A percentile compares a stretch with the other conserved stretches of the same genome.
Conservation (phyloP, 2,113 vertebrate species). For the Ardeotis arabs region DNA sequence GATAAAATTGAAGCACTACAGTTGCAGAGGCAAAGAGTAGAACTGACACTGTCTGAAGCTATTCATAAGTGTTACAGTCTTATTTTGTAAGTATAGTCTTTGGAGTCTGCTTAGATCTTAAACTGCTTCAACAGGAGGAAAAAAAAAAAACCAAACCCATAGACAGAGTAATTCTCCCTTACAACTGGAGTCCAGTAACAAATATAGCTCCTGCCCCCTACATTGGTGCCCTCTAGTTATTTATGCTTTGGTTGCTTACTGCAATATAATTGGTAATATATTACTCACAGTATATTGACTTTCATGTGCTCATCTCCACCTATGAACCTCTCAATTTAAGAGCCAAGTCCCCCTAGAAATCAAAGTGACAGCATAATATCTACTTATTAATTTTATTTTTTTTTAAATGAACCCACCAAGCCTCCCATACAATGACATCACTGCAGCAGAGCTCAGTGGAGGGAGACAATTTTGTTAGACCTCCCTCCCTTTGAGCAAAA, state of each 20-base stretch:
- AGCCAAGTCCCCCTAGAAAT: not conserved
- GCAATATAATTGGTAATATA: not conserved
- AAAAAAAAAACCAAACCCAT: not conserved
- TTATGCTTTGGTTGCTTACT: not conserved
- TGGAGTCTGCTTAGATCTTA: not conserved
- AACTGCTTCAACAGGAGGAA: not conserved
- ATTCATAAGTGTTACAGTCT: not conserved
- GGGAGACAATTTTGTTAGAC: not conserved
- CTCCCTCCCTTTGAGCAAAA: not conserved
- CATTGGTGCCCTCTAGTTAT: not conserved
- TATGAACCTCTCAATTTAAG: not conserved
- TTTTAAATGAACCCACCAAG: not conserved
- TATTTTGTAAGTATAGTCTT: not conserved
- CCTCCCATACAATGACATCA: not conserved
- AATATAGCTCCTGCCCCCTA: not conserved
- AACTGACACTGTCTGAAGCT: not conserved
- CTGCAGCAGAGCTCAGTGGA: not conserved
- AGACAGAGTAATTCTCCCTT: not conserved
- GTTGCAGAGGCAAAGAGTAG: not conserved
- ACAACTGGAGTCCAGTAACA: not conserved
- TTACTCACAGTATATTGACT: not conserved
- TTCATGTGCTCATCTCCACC: not conserved
- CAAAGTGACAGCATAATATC: not conserved
- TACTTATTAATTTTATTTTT: not conserved
- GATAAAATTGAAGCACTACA: not conserved